Evolutionary conservation across 2,888 invertebrate species (phyloP).

Genomic region (Trichopria drosophilae): DNA sequence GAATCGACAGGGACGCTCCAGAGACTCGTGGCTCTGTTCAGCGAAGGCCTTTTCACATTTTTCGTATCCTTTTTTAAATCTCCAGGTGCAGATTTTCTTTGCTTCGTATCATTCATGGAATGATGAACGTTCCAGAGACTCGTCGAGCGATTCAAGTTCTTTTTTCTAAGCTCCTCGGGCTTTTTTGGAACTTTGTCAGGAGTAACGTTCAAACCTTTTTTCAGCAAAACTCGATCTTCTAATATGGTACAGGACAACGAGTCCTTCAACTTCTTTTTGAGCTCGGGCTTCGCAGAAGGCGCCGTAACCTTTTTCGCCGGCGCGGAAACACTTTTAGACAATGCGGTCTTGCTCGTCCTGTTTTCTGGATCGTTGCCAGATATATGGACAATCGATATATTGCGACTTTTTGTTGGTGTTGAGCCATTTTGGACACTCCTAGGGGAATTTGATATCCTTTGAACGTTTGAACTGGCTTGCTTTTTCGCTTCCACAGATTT

Average conservation of each 20-base stretch:
- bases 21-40: conserved; percentile 51
- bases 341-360: conserved; percentile 7
- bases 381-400: conserved; percentile 40
- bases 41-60: conserved; percentile 24
- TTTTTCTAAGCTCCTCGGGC: conserved; percentile 45
- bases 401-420: conserved; percentile 22
- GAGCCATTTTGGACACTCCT: background rate
- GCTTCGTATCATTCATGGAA: background rate
- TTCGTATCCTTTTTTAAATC: background rate
- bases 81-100: background rate
- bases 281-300: conserved; percentile 26
- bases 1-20: conserved; percentile 48
- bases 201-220: conserved; percentile 46
- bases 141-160: conserved; percentile 48
- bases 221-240: conserved; percentile 51
- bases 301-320: conserved; percentile 1
- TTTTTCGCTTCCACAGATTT: too few relatives aligned
- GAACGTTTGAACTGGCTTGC: conserved; percentile 4
- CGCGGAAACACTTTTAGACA: background rate
- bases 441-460: background rate
- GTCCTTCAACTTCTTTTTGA: conserved; percentile 37
- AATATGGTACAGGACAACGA: conserved; percentile 51
- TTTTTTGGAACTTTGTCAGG: conserved; percentile 48
- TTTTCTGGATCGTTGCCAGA: conserved; percentile 13
- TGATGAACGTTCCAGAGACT: conserved; percentile 47